Conservation (phyloP, 2,113 vertebrate genomes). For the Corvus cornix region DNA sequence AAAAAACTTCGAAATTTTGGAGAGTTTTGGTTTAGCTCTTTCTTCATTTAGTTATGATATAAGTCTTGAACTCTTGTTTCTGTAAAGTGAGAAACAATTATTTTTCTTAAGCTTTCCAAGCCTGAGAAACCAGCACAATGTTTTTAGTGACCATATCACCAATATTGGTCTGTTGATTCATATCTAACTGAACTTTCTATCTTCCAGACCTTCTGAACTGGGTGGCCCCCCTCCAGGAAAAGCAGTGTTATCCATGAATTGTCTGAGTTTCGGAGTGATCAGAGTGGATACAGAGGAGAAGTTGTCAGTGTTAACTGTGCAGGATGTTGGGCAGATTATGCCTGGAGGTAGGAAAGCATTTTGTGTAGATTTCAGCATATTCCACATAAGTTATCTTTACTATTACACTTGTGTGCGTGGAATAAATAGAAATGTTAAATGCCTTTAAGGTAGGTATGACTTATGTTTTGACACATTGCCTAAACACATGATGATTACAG, state of each 20-base stretch:
- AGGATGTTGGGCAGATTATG: constrained; percentile 95
- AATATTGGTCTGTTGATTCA: background rate
- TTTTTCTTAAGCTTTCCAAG: background rate
- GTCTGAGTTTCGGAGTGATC: constrained; percentile 90
- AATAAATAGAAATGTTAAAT: background rate
- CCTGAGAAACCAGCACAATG: background rate
- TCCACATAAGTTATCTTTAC: background rate
- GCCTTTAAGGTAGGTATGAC: background rate
- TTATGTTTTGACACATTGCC: background rate
- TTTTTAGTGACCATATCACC: background rate
- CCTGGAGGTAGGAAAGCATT: constrained; percentile 83
- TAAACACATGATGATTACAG: background rate
- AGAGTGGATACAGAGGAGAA: constrained; percentile 95
- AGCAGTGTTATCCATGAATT: constrained; percentile 92
- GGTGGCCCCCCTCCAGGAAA: constrained; percentile 90
- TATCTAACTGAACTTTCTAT: background rate
- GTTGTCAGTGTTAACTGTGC: constrained; percentile 91
- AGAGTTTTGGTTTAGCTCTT: background rate
- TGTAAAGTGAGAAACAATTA: background rate
- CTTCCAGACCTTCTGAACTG: constrained; percentile 86
- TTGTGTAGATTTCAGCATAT: background rate
- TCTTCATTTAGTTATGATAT: background rate
- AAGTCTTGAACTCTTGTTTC: background rate
- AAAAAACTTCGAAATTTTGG: background rate
- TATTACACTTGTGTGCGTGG: background rate